phyloP scores from a whole-genome alignment of 2,888 invertebrate species.

The Aporophyla lueneburgensis region DNA sequence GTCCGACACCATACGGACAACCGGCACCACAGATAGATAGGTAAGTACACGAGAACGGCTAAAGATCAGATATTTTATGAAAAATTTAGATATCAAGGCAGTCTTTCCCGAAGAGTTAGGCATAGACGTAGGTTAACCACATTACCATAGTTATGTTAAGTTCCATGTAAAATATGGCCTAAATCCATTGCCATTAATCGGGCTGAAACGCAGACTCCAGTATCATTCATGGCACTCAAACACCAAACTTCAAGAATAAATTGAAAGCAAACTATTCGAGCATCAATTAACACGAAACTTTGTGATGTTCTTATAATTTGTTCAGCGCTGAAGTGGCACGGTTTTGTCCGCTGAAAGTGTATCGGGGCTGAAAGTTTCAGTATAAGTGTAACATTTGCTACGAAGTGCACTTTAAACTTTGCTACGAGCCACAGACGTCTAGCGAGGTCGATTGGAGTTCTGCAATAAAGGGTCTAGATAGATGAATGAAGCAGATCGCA shows the following conservation, averaged over 20 bases:
- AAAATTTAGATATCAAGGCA: too few relatives aligned
- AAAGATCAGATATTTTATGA: too few relatives aligned
- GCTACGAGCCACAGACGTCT: conserved; percentile 66
- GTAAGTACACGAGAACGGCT: too few relatives aligned
- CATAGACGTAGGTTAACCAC: too few relatives aligned
- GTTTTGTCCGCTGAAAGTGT: conserved; percentile 55
- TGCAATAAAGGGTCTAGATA: conserved; percentile 47
- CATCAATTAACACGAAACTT: conserved; percentile 59
- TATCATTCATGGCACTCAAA: conserved; percentile 19
- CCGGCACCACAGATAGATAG: too few relatives aligned
- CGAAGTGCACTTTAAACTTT: conserved; percentile 77
- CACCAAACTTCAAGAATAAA: conserved; percentile 45
- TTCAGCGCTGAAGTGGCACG: conserved; percentile 44
- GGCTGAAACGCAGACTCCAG: too few relatives aligned
- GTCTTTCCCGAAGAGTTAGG: too few relatives aligned
- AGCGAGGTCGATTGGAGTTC: conserved; percentile 53
- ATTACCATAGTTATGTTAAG: too few relatives aligned
- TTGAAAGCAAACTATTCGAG: conserved; percentile 30
- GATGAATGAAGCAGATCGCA: conserved; percentile 37
- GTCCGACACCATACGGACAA: too few relatives aligned
- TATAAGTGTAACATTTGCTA: conserved; percentile 72
- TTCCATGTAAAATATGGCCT: too few relatives aligned
- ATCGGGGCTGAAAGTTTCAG: conserved; percentile 62
- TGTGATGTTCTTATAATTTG: conserved; percentile 63
- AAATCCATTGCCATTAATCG: too few relatives aligned